phyloP scores from a whole-genome alignment of 2,113 vertebrate genomes.

The Gambusia holbrooki region DNA sequence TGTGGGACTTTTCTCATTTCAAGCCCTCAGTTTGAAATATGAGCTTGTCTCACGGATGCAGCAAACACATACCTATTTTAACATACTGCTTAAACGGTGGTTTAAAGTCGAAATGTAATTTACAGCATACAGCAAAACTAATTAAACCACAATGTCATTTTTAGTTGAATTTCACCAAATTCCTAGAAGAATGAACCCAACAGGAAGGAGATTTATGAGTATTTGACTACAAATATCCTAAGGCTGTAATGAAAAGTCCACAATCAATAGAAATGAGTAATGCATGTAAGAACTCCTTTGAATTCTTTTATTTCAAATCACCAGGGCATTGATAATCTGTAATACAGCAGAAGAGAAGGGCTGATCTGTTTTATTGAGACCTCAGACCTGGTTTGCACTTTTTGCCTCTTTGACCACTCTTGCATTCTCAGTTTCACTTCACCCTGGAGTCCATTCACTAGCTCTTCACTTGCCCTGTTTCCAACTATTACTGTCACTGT shows the following conservation, averaged over 20 bases:
- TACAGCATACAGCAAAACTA: not conserved
- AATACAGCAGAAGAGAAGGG: not conserved
- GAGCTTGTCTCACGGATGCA: conserved; percentile 9
- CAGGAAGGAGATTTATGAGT: not conserved
- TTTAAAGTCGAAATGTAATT: conserved; percentile 3
- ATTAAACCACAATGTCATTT: not conserved
- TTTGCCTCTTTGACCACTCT: not conserved
- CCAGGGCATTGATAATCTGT: not conserved
- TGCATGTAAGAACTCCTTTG: not conserved
- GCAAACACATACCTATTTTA: not conserved
- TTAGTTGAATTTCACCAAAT: not conserved
- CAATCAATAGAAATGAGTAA: not conserved
- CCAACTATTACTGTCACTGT: not conserved
- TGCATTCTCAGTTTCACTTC: not conserved
- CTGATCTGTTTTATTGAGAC: not conserved
- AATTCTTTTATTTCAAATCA: not conserved
- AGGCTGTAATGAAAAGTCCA: not conserved
- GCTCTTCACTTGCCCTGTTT: not conserved
- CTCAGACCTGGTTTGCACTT: not conserved
- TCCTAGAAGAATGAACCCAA: not conserved
- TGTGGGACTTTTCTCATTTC: conserved; percentile 24
- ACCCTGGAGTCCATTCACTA: not conserved
- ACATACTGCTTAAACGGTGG: not conserved
- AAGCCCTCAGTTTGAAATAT: conserved; percentile 19
- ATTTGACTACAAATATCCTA: not conserved